These are phyloP conservation scores for Murina feae DNA, from an alignment of 2,113 vertebrate species.

Conservation along the genomic window DNA sequence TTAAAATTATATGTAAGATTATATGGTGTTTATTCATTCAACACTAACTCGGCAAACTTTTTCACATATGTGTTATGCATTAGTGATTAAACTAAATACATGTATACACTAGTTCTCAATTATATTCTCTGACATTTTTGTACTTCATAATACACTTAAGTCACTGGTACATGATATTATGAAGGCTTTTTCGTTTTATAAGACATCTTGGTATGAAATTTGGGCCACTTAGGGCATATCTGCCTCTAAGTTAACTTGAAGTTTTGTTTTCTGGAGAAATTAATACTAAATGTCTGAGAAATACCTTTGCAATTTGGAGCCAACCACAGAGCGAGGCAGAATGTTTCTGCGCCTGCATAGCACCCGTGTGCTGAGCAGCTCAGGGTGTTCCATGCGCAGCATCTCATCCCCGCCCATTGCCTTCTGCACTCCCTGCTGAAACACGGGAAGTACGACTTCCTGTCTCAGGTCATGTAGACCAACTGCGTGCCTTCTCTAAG, in stretches of 20 bases:
- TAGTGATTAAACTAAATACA: neutral
- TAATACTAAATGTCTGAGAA: neutral
- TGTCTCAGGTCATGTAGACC: neutral
- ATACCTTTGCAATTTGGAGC: neutral
- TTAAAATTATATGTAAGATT: neutral
- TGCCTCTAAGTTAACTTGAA: neutral
- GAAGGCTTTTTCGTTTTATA: neutral
- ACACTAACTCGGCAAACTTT: neutral
- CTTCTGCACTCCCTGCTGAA: neutral
- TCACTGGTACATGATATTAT: neutral
- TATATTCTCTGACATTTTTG: neutral
- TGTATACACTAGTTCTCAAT: neutral
- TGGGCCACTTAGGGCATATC: neutral
- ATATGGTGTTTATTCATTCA: neutral
- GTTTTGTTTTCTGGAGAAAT: conserved; percentile 35
- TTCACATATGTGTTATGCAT: neutral
- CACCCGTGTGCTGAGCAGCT: neutral
- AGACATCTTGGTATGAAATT: neutral
- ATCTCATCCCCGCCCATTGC: neutral
- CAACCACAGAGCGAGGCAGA: neutral
- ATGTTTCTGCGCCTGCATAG: neutral
- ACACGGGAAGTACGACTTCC: neutral
- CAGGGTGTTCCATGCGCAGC: neutral
- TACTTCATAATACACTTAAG: neutral
- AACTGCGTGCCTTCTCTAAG: neutral